Conservation (phyloP, 1,140 invertebrate species). For the Atta texana region DNA sequence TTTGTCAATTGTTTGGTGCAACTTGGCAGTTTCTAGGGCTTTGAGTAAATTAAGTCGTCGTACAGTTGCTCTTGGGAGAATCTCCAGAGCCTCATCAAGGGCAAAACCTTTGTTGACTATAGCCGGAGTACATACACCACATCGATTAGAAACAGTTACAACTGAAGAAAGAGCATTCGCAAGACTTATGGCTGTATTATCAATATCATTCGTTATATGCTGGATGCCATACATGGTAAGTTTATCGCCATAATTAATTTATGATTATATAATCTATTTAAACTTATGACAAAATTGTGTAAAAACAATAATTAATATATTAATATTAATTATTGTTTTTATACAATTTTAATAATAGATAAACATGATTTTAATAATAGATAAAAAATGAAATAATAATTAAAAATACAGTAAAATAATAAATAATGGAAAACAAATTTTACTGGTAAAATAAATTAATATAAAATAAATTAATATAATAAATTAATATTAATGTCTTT, state of each 20-base stretch:
- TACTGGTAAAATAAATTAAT: background rate
- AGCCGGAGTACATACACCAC: conserved; percentile 72
- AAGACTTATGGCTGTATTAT: conserved; percentile 93
- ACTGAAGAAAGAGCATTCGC: conserved; percentile 94
- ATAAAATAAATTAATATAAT: background rate
- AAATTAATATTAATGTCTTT: background rate
- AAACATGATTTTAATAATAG: background rate
- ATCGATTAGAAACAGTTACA: conserved; percentile 85
- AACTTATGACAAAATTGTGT: background rate
- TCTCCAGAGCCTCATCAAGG: conserved; percentile 81
- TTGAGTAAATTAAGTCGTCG: conserved; percentile 89
- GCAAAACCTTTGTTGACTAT: conserved; percentile 80
- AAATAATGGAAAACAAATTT: background rate
- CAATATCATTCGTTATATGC: conserved; percentile 93
- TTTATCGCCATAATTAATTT: conserved; percentile 2
- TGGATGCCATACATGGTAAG: conserved; percentile 95
- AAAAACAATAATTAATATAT: background rate
- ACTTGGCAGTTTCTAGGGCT: conserved; percentile 92
- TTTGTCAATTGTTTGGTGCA: conserved; percentile 92
- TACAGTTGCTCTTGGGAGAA: conserved; percentile 82
- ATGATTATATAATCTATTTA: conserved; percentile 6
- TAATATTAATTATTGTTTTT: too few relatives aligned
- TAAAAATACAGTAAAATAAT: background rate
- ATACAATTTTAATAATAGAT: conserved; percentile 3
- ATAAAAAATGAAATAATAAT: background rate